phyloP scores from a whole-genome alignment of 2,888 invertebrate genomes.

The Diplolepis rosae region DNA sequence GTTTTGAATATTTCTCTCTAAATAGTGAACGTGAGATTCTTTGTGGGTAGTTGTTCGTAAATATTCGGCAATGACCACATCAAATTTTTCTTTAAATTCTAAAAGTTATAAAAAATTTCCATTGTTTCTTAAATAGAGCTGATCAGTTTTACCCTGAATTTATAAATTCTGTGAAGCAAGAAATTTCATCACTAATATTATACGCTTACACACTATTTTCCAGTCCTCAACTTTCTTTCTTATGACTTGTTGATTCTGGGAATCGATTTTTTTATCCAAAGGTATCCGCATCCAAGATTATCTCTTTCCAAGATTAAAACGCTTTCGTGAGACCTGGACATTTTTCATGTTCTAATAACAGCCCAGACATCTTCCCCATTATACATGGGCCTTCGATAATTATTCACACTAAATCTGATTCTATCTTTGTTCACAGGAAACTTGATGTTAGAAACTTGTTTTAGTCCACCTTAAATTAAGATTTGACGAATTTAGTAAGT shows the following conservation, averaged over 20 bases:
- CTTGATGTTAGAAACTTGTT: constrained; percentile 8
- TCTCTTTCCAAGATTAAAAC: constrained; percentile 4
- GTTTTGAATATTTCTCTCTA: constrained; percentile 42
- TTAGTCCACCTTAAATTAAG: not conserved
- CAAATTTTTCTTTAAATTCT: constrained; percentile 27
- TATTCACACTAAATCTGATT: constrained; percentile 9
- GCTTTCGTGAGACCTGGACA: not conserved
- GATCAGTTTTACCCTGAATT: constrained; percentile 15
- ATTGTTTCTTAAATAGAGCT: constrained; percentile 26
- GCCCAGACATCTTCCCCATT: constrained; percentile 23
- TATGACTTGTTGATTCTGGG: constrained; percentile 15
- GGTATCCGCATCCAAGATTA: not conserved
- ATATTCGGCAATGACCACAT: constrained; percentile 29
- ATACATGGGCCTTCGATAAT: constrained; percentile 1
- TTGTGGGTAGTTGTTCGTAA: constrained; percentile 10
- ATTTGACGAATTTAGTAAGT: constrained; percentile 2
- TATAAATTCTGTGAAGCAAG: constrained; percentile 17
- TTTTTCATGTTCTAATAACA: constrained; percentile 23
- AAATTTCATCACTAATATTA: constrained; percentile 4
- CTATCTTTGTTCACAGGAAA: constrained; percentile 5
- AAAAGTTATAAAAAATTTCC: constrained; percentile 33
- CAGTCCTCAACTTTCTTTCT: constrained; percentile 15
- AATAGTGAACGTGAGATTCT: constrained; percentile 36
- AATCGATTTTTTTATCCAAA: constrained; percentile 18
- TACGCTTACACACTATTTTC: not conserved